These are phyloP conservation scores for Drosophila yooni DNA, from an alignment of 2,888 invertebrate genomes.

Conservation along the genomic window DNA sequence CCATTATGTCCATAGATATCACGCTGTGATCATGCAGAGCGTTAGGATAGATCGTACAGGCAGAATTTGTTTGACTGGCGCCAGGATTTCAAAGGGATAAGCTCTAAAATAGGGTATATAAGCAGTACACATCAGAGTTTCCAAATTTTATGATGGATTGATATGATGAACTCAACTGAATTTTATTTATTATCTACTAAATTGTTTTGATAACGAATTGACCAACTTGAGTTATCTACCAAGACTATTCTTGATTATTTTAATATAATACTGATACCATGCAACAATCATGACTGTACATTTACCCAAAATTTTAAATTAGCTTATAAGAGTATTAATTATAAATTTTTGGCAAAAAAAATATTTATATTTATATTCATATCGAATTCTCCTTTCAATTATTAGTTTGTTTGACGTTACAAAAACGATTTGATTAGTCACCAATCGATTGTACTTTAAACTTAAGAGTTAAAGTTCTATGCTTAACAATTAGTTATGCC, in stretches of 20 bases:
- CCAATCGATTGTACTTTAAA: background rate
- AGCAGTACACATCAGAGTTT: background rate
- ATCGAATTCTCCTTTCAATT: background rate
- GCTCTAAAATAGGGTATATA: constrained; percentile 49
- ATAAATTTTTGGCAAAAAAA: background rate
- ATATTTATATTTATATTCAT: background rate
- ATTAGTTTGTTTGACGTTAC: background rate
- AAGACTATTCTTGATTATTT: background rate
- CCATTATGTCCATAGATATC: constrained; percentile 29
- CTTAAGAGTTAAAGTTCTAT: background rate
- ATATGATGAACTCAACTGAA: background rate
- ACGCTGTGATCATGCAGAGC: constrained; percentile 53
- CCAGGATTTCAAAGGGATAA: constrained; percentile 59
- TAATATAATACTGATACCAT: background rate
- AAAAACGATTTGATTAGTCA: background rate
- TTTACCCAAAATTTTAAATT: background rate
- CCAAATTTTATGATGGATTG: background rate
- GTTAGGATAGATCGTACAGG: constrained; percentile 17
- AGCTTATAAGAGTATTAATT: background rate
- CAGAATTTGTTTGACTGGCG: constrained; percentile 43
- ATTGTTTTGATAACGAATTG: background rate
- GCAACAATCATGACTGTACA: background rate
- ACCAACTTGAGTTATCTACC: background rate
- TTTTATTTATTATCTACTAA: background rate
- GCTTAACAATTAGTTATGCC: background rate